Evolutionary conservation across 2,888 invertebrate genomes (phyloP), one percentile per base, ranked within the genome.

Genomic region (Deilephila elpenor): DNA sequence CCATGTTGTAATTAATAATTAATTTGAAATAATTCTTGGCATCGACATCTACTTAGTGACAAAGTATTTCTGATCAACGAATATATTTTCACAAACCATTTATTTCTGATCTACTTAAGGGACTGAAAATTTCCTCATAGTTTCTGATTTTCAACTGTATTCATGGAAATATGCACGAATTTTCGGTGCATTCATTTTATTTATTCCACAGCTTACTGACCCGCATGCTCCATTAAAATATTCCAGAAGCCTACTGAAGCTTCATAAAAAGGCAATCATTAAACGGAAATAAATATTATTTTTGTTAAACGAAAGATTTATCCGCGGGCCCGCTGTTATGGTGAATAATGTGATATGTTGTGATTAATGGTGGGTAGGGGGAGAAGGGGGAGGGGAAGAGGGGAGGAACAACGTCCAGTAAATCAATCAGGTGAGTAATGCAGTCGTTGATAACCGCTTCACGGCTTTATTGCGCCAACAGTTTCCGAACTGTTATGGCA

Each of bases 261-360:
- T n/a, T n/a, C 56, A n/a, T 14, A 56, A 56, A 60, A 60, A 60
- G 29, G 14, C 29, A 29, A 60, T 60, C 60, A 29, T 60, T 60
- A 60, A 60, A 29, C 25, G 51, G 25, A 67, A 67, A 67, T 67
- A 67, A 67, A 67, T 51, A 51, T 44, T 19, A 62, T 62, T 62
- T 62, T 29, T 60, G 60, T 60, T 51, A 67, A 67, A 25, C 51
- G 44, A 25, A 20, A 67, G 51, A 67, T 67, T 67, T 51, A 67
- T 17, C 29, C 25, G 44, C 17, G 51, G 5, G 20, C 14, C 44
- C 5, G 25, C 17, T 32, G 29, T 61, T 32, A 61, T 61, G 37
- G 44, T 67, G 51, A 51, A 51, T 67, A 51, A 51, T 51, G 25
- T 17, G 67, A 25, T 67, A 67, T 51, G 11, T 44, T 14, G 44